Evolutionary conservation across 2,888 invertebrate species (phyloP).

Genomic region (Pogonocherus hispidulus): DNA sequence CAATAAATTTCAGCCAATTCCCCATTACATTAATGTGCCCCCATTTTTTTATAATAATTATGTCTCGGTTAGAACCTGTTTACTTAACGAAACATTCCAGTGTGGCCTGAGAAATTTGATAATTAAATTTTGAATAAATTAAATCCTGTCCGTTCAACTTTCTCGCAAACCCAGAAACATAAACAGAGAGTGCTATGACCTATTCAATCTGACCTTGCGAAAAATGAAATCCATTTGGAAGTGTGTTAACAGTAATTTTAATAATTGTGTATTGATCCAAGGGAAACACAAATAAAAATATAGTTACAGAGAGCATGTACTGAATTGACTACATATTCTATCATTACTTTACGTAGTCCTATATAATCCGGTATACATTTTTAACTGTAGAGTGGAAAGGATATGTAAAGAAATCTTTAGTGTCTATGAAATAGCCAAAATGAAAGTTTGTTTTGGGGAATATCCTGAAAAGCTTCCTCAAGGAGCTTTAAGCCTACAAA

Average conservation of each 20-base stretch:
- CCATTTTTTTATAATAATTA: not conserved
- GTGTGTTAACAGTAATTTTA: not conserved
- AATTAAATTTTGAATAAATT: conserved; percentile 3
- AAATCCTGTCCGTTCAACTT: not conserved
- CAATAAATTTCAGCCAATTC: not conserved
- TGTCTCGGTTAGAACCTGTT: not conserved
- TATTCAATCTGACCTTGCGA: conserved; percentile 6
- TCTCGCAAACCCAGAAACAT: not conserved
- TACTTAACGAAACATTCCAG: conserved; percentile 3
- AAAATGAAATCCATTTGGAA: not conserved
- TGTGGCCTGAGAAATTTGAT: conserved; percentile 6
- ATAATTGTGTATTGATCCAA: too few species aligned
- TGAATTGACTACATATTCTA: too few species aligned
- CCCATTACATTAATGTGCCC: not conserved
- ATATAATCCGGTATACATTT: too few species aligned
- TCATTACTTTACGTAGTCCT: too few species aligned
- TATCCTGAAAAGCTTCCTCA: too few species aligned
- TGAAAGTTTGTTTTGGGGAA: too few species aligned
- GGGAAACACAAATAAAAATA: too few species aligned
- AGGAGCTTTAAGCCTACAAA: too few species aligned
- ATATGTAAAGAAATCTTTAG: too few species aligned
- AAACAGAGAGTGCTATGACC: conserved; percentile 17
- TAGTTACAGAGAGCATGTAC: too few species aligned
- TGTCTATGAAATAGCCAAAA: too few species aligned
- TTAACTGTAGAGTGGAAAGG: too few species aligned